Percentiles rank a stretch among this genome's conserved stretches.
These are phyloP conservation scores for Montipora foliosa DNA, from an alignment of 64 coral and sea anemone genomes.

Conservation along the genomic window DNA sequence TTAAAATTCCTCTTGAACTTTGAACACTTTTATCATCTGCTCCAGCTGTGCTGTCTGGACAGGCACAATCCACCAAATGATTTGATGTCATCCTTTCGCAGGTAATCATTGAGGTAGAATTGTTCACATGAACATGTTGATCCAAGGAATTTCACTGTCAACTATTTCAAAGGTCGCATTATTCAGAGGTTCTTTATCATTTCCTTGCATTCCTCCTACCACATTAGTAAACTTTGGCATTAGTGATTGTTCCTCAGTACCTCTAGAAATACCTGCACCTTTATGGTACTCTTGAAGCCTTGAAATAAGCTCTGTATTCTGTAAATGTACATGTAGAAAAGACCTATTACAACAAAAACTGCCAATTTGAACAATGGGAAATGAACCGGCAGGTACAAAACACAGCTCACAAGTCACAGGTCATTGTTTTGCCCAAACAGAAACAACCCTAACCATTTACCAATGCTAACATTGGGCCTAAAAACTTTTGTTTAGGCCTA, in stretches of 20 bases:
- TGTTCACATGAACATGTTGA: slow-evolving; percentile 23
- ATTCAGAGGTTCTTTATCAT: not conserved
- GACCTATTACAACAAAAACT: too few relatives aligned
- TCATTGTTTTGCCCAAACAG: too few relatives aligned
- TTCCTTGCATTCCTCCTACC: not conserved
- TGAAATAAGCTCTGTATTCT: slow-evolving; percentile 66
- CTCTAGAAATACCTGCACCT: not conserved
- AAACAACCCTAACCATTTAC: too few relatives aligned
- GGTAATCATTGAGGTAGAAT: not conserved
- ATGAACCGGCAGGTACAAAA: too few relatives aligned
- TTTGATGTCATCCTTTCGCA: not conserved
- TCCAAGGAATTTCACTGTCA: slow-evolving; percentile 24
- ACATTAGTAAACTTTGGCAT: not conserved
- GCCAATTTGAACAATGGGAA: too few relatives aligned
- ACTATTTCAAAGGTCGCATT: slow-evolving; percentile 42
- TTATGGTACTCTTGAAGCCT: slow-evolving; percentile 54
- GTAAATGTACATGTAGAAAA: not conserved
- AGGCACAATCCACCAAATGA: not conserved
- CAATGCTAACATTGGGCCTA: too few relatives aligned
- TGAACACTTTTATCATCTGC: not conserved
- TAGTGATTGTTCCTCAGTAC: not conserved
- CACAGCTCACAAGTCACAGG: too few relatives aligned
- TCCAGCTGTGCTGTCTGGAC: slow-evolving; percentile 23
- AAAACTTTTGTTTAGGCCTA: too few relatives aligned
- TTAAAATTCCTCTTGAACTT: not conserved